Evolutionary conservation across 1,140 invertebrate genomes (phyloP).

Genomic region (Ooceraea biroi): DNA sequence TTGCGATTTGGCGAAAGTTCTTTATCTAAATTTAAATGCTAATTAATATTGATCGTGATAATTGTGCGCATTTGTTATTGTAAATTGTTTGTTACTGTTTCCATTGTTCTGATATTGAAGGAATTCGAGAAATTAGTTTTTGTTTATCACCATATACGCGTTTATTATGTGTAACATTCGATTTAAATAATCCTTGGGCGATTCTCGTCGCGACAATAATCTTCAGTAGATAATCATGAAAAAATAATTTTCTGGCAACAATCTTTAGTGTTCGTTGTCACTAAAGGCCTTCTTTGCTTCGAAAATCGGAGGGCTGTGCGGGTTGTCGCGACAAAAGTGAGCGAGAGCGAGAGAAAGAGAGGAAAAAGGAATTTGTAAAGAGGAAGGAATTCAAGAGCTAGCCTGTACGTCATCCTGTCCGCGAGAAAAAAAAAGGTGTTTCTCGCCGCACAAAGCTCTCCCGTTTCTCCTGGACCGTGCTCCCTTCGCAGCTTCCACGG

Average conservation of each 20-base stretch:
- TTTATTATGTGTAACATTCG: not conserved
- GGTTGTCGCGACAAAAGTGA: not conserved
- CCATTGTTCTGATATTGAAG: too few species aligned
- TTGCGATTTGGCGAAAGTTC: too few species aligned
- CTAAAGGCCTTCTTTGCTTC: too few species aligned
- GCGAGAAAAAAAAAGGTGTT: slow-evolving; percentile 23
- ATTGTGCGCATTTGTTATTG: too few species aligned
- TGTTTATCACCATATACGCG: not conserved
- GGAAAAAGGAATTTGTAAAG: slow-evolving; percentile 72
- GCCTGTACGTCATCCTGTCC: slow-evolving; percentile 79
- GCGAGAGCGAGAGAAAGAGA: slow-evolving; percentile 32
- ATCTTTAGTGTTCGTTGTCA: too few species aligned
- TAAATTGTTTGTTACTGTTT: too few species aligned
- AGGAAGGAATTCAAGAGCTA: slow-evolving; percentile 73
- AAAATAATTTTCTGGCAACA: too few species aligned
- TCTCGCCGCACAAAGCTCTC: not conserved
- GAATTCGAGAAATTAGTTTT: not conserved
- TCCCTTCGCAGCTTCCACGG: slow-evolving; percentile 43
- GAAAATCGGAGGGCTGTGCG: too few species aligned
- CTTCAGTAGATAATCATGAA: too few species aligned
- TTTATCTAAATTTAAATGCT: too few species aligned
- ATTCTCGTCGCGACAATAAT: not conserved
- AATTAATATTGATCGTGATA: too few species aligned
- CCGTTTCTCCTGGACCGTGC: slow-evolving; percentile 19
- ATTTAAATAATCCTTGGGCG: not conserved